Conservation (phyloP, 2,113 vertebrate species). For the Bungarus multicinctus region DNA sequence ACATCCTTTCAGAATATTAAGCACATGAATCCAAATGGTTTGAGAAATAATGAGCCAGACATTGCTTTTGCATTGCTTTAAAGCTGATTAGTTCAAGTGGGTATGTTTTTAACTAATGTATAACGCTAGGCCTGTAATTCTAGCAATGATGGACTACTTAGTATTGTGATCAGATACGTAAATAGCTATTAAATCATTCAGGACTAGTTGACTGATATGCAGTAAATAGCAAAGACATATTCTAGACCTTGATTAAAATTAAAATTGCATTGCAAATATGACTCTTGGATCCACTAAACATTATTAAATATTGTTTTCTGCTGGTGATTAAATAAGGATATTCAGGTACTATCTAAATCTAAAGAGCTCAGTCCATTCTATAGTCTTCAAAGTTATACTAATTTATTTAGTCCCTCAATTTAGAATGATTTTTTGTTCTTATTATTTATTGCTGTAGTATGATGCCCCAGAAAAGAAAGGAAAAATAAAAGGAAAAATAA, state of each 20-base stretch:
- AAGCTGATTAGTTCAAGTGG: neutral
- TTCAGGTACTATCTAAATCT: neutral
- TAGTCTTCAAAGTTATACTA: neutral
- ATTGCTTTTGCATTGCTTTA: constrained; percentile 19
- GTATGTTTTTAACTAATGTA: constrained; percentile 16
- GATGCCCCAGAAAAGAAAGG: neutral
- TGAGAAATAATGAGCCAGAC: constrained; percentile 7
- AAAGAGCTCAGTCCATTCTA: neutral
- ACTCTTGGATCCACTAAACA: neutral
- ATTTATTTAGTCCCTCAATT: neutral
- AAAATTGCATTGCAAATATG: neutral
- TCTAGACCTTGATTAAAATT: constrained; percentile 1
- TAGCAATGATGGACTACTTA: neutral
- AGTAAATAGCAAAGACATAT: neutral
- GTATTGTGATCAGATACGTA: neutral
- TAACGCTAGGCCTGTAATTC: neutral
- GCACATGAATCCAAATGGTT: neutral
- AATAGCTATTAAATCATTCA: neutral
- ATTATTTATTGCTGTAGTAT: neutral
- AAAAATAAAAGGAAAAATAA: neutral
- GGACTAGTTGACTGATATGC: neutral
- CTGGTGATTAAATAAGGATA: neutral
- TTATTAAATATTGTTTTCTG: neutral
- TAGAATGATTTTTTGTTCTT: neutral
- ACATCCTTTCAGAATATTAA: neutral